A percentile compares a stretch with the other conserved stretches of the same genome.
These are phyloP conservation scores for Mesochorus sp. DNA, from an alignment of 2,888 invertebrate species.

Conservation along the genomic window DNA sequence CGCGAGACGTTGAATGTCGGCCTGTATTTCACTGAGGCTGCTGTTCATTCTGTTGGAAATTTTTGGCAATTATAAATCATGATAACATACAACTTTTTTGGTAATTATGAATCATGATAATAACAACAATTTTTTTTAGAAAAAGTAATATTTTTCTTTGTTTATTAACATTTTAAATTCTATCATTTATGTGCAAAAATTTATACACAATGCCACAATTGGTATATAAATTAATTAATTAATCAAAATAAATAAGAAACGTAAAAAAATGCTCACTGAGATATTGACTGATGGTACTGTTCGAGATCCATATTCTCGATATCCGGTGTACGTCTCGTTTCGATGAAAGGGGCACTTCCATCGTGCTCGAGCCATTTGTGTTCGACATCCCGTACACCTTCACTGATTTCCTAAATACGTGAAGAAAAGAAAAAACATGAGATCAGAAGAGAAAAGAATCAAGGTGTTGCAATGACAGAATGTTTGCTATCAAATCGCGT, in stretches of 20 bases:
- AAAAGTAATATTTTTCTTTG: not conserved
- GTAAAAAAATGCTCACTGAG: constrained; percentile 86
- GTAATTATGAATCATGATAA: too few species aligned
- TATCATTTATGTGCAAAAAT: too few species aligned
- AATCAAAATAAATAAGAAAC: constrained; percentile 41
- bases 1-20: constrained; percentile 95
- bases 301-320: constrained; percentile 92
- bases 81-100: too few species aligned
- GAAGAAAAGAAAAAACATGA: not conserved
- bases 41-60: constrained; percentile 90
- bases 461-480: not conserved
- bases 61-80: not conserved
- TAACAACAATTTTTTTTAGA: too few species aligned
- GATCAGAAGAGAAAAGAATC: not conserved
- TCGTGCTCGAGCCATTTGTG: constrained; percentile 87
- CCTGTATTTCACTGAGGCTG: constrained; percentile 96
- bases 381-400: constrained; percentile 84
- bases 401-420: constrained; percentile 84
- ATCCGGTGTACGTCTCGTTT: constrained; percentile 88
- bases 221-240: too few species aligned
- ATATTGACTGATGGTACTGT: constrained; percentile 91
- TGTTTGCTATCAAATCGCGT: constrained; percentile 11
- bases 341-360: constrained; percentile 84
- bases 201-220: too few species aligned
- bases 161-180: not conserved